phyloP scores from a whole-genome alignment of 2,888 invertebrate species.

The Scotopteryx bipunctaria region DNA sequence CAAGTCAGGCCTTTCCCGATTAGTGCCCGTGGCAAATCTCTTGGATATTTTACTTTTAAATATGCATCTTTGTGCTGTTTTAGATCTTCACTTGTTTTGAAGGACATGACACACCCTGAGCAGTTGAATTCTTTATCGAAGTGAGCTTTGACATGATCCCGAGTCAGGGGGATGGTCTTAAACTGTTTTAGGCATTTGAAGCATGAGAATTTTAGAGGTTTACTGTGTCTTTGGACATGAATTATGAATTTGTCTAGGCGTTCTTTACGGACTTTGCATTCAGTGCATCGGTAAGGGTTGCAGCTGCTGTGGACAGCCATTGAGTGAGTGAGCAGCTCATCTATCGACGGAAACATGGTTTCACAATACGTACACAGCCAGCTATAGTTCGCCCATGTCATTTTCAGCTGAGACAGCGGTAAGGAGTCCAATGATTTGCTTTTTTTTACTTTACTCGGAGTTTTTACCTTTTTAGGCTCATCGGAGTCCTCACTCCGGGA shows the following conservation, averaged over 20 bases:
- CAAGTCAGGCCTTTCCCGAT: conserved; percentile 51
- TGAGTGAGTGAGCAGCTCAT: conserved; percentile 82
- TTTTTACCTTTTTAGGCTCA: conserved; percentile 4
- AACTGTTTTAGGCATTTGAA: conserved; percentile 57
- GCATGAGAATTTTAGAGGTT: conserved; percentile 78
- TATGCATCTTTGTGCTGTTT: conserved; percentile 49
- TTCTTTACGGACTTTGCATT: conserved; percentile 75
- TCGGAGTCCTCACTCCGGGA: background rate
- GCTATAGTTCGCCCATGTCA: conserved; percentile 61
- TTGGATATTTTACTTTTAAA: conserved; percentile 44
- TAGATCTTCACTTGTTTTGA: conserved; percentile 48
- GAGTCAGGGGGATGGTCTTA: conserved; percentile 38
- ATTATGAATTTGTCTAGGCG: conserved; percentile 55
- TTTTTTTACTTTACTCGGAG: conserved; percentile 9
- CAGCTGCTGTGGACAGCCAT: conserved; percentile 83
- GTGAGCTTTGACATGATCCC: conserved; percentile 47
- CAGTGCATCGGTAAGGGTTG: conserved; percentile 85
- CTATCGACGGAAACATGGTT: conserved; percentile 52
- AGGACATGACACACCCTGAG: conserved; percentile 57
- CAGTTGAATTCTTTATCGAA: conserved; percentile 49
- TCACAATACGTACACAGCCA: conserved; percentile 67
- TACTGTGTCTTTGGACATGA: conserved; percentile 85
- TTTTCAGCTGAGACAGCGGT: conserved; percentile 53
- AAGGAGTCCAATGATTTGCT: conserved; percentile 33
- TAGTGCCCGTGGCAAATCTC: conserved; percentile 39